These are phyloP conservation scores for Drosophila watanabei DNA, from an alignment of 1,140 invertebrate species.

Conservation along the genomic window DNA sequence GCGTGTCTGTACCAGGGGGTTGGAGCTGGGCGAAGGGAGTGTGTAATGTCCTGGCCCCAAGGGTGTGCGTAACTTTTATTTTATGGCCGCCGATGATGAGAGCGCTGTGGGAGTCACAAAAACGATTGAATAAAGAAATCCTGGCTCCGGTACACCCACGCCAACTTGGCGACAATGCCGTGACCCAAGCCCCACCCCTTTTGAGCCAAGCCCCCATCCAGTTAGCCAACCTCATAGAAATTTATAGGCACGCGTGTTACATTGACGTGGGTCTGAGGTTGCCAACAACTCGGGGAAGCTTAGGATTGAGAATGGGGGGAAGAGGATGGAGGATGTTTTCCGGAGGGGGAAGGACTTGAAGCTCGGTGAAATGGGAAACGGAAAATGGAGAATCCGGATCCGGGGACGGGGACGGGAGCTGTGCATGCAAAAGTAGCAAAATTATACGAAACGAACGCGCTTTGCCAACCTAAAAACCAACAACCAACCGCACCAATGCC, in stretches of 20 bases:
- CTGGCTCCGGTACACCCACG: slow-evolving; percentile 24
- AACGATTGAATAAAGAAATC: slow-evolving; percentile 83
- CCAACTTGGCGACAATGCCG: slow-evolving; percentile 54
- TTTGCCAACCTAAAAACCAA: slow-evolving; percentile 33
- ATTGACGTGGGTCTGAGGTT: slow-evolving; percentile 49
- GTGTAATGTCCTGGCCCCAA: slow-evolving; percentile 73
- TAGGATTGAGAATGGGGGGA: slow-evolving; percentile 4
- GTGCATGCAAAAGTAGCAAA: slow-evolving; percentile 60
- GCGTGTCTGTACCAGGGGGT: not conserved
- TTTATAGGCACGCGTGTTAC: slow-evolving; percentile 75
- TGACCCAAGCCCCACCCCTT: slow-evolving; percentile 12
- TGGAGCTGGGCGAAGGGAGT: slow-evolving; percentile 4
- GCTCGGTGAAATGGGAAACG: slow-evolving; percentile 4
- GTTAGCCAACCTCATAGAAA: slow-evolving; percentile 52
- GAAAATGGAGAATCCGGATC: slow-evolving; percentile 12
- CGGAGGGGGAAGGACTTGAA: not conserved
- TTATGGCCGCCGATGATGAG: slow-evolving; percentile 82
- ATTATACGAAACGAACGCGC: slow-evolving; percentile 59
- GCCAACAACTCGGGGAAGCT: not conserved
- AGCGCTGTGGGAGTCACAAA: slow-evolving; percentile 74
- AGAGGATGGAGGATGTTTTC: slow-evolving; percentile 9
- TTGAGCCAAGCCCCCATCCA: not conserved
- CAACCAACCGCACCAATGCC: slow-evolving; percentile 50
- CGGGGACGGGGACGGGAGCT: slow-evolving; percentile 5
- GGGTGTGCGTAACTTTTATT: slow-evolving; percentile 85